phyloP scores from a whole-genome alignment of 2,113 vertebrate genomes.

The Amazona guildingii region DNA sequence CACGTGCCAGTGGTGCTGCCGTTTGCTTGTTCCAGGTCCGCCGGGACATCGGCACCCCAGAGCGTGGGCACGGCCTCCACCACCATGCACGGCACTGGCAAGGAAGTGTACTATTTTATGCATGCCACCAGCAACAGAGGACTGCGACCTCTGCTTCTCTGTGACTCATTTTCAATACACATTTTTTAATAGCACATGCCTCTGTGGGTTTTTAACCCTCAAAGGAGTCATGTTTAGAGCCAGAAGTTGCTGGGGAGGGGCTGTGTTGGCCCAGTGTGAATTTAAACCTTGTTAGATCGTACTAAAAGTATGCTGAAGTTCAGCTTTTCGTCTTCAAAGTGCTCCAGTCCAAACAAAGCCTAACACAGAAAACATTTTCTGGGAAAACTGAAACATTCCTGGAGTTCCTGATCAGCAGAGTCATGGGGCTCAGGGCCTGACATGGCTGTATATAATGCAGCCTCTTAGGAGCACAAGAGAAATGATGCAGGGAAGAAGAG shows the following conservation, averaged over 20 bases:
- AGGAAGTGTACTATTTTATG: not conserved
- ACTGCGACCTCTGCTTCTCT: conserved; percentile 47
- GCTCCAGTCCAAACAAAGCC: conserved; percentile 63
- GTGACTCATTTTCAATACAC: conserved; percentile 56
- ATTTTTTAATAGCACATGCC: conserved; percentile 54
- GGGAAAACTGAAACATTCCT: conserved; percentile 60
- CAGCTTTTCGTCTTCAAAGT: conserved; percentile 59
- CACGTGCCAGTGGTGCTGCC: fast-evolving
- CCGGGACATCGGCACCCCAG: fast-evolving
- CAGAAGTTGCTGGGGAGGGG: not conserved
- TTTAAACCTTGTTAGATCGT: conserved; percentile 67
- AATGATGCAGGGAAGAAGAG: conserved; percentile 46
- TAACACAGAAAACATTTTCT: conserved; percentile 60
- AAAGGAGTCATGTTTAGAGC: conserved; percentile 38
- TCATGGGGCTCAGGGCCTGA: conserved; percentile 28
- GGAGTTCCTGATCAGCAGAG: conserved; percentile 40
- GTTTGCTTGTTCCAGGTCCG: fast-evolving
- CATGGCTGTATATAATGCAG: conserved; percentile 29
- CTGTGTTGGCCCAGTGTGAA: conserved; percentile 45
- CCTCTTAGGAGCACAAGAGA: conserved; percentile 42
- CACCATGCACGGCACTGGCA: fast-evolving
- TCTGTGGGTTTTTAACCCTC: conserved; percentile 56
- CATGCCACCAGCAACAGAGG: conserved; percentile 1
- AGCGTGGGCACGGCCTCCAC: fast-evolving
- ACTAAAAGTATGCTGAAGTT: conserved; percentile 57